Percentiles rank a stretch among this genome's conserved stretches.
Evolutionary conservation across 2,113 vertebrate species (phyloP).

Genomic region (Gnathonemus longibarbis): DNA sequence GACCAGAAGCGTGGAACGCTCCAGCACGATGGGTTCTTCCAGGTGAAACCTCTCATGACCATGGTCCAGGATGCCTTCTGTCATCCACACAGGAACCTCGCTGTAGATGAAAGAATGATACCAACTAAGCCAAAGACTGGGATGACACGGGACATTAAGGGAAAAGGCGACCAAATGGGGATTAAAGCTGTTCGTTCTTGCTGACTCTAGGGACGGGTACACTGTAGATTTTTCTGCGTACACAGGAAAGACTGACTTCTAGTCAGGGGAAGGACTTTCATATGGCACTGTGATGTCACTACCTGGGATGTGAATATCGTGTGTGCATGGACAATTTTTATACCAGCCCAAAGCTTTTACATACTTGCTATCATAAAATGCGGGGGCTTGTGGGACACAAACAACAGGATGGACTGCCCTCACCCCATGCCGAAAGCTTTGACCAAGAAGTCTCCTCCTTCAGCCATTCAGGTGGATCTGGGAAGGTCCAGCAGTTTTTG

Average conservation of each 20-base stretch:
- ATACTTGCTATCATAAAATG: neutral
- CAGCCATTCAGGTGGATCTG: neutral
- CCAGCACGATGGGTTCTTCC: neutral
- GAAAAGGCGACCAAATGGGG: neutral
- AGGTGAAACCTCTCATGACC: neutral
- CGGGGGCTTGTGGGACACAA: neutral
- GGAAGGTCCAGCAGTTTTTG: neutral
- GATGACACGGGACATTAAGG: neutral
- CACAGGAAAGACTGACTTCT: neutral
- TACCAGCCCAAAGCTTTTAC: conserved; percentile 24
- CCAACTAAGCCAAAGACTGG: neutral
- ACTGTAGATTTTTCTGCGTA: neutral
- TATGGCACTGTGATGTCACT: neutral
- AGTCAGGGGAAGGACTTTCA: neutral
- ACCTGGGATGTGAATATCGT: conserved; percentile 22
- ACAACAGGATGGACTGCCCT: neutral
- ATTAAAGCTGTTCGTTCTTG: neutral
- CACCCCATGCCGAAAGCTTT: neutral
- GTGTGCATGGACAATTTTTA: conserved; percentile 27
- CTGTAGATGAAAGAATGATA: neutral
- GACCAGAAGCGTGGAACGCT: neutral
- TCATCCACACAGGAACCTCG: neutral
- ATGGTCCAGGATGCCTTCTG: neutral
- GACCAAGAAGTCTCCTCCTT: neutral
- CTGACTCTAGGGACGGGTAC: neutral